Evolutionary conservation across 2,797 vertebrate species (phyloP).

Genomic region (Capromys pilorides): DNA sequence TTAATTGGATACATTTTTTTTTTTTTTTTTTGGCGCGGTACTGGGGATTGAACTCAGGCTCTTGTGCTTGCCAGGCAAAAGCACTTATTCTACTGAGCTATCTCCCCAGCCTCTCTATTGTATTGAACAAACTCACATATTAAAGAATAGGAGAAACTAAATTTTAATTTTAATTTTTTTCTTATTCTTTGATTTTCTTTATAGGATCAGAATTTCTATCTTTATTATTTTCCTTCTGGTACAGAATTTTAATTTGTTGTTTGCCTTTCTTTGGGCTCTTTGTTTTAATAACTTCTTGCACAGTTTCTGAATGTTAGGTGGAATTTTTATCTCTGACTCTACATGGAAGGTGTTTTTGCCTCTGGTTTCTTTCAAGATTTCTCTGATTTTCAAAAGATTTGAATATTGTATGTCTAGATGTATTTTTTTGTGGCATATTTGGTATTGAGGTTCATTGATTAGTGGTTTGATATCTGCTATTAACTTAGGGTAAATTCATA

Average conservation of each 20-base stretch:
- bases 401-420: not conserved
- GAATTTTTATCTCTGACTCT: not conserved
- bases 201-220: not conserved
- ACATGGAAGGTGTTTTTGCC: not conserved
- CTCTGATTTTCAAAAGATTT: not conserved
- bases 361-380: not conserved
- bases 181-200: not conserved
- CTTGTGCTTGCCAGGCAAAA: no score
- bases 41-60: no score
- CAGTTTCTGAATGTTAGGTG: slow-evolving; percentile 16
- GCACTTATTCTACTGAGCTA: no score
- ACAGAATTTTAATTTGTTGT: not conserved
- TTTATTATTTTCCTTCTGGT: not conserved
- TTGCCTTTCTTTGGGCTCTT: not conserved
- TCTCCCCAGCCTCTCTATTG: not conserved
- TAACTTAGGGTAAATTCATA: slow-evolving; percentile 4
- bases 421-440: not conserved
- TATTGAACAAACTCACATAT: not conserved
- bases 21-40: no score
- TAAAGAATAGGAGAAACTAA: slow-evolving; percentile 24
- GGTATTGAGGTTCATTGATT: not conserved
- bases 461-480: not conserved
- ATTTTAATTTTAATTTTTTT: not conserved
- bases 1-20: not conserved
- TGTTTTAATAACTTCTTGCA: not conserved